Base-by-base conservation (phyloP, 1,140 invertebrate species). In the Melanaphis sacchari region DNA sequence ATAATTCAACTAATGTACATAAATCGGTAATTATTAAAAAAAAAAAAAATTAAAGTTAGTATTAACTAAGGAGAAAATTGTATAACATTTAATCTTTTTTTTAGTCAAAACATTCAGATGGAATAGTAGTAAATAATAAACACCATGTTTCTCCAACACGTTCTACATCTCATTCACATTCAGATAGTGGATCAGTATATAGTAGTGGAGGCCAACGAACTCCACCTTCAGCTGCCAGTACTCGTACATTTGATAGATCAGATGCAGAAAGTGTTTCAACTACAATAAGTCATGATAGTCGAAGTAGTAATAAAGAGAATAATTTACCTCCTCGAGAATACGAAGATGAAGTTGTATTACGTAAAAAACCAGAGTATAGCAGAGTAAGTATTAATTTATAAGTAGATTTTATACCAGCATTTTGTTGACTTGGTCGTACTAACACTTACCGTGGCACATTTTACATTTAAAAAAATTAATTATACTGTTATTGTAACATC, bases 251-350 rank as follows among this genome's bases (percentile, higher is more conserved):
- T 81, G 95, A 95, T 93, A 93, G 94, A 66, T 97, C 97, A 46
- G 98, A 98, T 95, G 97, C 97, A 1, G 98, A 98, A 95, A 98
- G 97, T 94, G 96, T 98, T 91, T 97, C 97, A 18, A 97, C 97
- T 18, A 97, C 97, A 94, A 96, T 97, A 94, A 97, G 97, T 95
- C 97, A 97, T 94, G 97, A 98, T 94, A 97, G 97, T 95, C 96
- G 96, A 31, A 96, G 96, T 81, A 97, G 96, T 89, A 97, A 96
- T 94, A 96, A 97, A 94, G 97, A 96, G 94, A 96, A 96, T 94
- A 96, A 96, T 94, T 94, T 95, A 90, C 94, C 95, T 31, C 94
- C 94, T 76, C 94, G 94, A 94, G 94, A 95, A 93, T 93, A 31
- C 41, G 96, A 96, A 49, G 96, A 96, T 43, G 94, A 94, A 93